Conservation (phyloP, 1,140 invertebrate genomes). For the Panulirus ornatus region DNA sequence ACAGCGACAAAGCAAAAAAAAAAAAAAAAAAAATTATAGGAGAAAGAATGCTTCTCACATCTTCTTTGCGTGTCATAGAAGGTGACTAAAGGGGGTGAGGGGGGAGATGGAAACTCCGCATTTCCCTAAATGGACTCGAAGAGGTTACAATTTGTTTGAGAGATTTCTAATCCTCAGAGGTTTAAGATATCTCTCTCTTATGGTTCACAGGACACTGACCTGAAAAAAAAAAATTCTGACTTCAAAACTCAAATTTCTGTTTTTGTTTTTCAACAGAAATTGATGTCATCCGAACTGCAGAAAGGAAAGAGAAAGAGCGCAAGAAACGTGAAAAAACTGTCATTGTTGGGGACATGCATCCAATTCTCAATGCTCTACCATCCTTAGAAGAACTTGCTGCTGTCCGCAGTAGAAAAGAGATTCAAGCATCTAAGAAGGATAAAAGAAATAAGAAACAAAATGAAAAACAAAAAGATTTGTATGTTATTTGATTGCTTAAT, state of each 20-base stretch:
- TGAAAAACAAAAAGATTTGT: conserved; percentile 36
- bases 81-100: no score
- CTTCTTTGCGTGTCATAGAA: no score
- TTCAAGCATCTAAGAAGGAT: not conserved
- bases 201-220: not conserved
- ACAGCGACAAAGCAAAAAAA: no score
- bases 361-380: conserved; percentile 33
- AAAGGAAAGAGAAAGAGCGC: conserved; percentile 31
- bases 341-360: conserved; percentile 37
- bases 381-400: conserved; percentile 39
- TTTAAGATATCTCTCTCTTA: not conserved
- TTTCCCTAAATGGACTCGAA: not conserved
- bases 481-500: no score
- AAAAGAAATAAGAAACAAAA: conserved; percentile 31
- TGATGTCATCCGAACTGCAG: conserved; percentile 20
- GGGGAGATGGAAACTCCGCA: no score
- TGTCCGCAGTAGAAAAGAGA: not conserved
- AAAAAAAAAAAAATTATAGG: no score
- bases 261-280: conserved; percentile 31
- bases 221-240: no score
- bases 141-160: no score
- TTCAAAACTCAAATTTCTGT: not conserved
- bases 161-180: no score
- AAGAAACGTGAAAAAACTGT: conserved; percentile 45
- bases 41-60: no score